Evolutionary conservation across 2,888 invertebrate species (phyloP).

Genomic region (Torymus aiolomorphi): DNA sequence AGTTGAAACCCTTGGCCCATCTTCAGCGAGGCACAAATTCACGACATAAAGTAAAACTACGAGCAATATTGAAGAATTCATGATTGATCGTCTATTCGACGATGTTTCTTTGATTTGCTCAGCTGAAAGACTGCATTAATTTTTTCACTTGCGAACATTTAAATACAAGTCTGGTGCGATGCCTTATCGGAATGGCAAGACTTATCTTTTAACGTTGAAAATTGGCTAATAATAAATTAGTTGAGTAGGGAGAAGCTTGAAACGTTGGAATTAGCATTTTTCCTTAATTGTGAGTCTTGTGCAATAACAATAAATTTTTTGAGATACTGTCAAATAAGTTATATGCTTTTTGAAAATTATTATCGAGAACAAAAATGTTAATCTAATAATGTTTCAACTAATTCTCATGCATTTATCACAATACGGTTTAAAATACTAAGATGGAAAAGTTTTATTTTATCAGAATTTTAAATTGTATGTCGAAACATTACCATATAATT

Average conservation of each 20-base stretch:
- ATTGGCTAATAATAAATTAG: background rate
- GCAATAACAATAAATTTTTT: no score
- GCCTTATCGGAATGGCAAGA: background rate
- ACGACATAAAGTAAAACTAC: background rate
- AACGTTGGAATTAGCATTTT: no score
- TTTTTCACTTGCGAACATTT: background rate
- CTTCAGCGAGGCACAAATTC: background rate
- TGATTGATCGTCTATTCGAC: background rate
- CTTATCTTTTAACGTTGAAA: background rate
- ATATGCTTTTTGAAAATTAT: no score
- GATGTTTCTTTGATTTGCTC: background rate
- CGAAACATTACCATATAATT: no score
- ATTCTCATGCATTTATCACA: no score
- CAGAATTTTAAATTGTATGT: no score
- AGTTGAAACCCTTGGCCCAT: constrained; percentile 1
- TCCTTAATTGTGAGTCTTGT: no score
- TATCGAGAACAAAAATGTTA: no score
- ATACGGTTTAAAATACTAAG: no score
- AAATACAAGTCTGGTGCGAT: background rate
- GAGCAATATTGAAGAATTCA: background rate
- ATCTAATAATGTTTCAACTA: no score
- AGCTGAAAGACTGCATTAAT: background rate
- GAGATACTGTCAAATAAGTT: no score
- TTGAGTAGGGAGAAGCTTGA: background rate
- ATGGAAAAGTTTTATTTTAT: no score